Base-by-base conservation (phyloP, 2,888 invertebrate genomes). In the Kryphioiulus occultus region DNA sequence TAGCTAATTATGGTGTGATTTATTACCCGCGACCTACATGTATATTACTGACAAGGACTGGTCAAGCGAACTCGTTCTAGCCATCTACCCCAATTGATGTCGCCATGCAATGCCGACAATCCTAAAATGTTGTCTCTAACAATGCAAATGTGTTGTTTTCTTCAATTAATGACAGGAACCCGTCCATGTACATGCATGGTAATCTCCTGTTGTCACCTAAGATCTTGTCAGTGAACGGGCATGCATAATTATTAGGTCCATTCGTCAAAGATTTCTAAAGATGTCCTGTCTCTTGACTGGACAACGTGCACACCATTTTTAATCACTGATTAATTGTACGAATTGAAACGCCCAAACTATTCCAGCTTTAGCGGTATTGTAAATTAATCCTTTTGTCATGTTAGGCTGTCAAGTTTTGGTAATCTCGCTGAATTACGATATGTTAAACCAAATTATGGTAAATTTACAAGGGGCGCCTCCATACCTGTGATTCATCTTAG, bases 1-100 rank as follows among this genome's bases (percentile, higher is more conserved):
- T 22, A 42, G 22, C 84, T 84, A 84, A 84, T 84, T 84, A 84
- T 35, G 42, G 84, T 84, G 84, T 84, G 84, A 84, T 84, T 84
- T 84, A 84, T 84, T 84, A 84, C 84, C 42, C 2, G 17, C 84
- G 42, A 84, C 42, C 84, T n/a, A n/a, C n/a, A n/a, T n/a, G n/a
- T 84, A 42, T n/a, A 68, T 84, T 35, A 17, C 42, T 84, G 84
- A 15, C 84, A 84, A 84, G 68, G 4, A n/a, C 10, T 68, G 68
- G 68, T 68, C 68, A 68, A 68, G 26, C 68, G 68, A 68, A 26
- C 26, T 68, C 68, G 68, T 68, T 26, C 26, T 68, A 26, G 68
- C 22, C 22, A 68, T 26, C n/a, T 68, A 68, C 68, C 68, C 68
- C 68, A 68, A 22, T 68, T 68, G 9, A 5, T 26, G 26, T 22